Percentiles rank a stretch among this genome's conserved stretches.
phyloP scores from a whole-genome alignment of 35 echinoderm and acorn worm species.

The Acanthaster planci region DNA sequence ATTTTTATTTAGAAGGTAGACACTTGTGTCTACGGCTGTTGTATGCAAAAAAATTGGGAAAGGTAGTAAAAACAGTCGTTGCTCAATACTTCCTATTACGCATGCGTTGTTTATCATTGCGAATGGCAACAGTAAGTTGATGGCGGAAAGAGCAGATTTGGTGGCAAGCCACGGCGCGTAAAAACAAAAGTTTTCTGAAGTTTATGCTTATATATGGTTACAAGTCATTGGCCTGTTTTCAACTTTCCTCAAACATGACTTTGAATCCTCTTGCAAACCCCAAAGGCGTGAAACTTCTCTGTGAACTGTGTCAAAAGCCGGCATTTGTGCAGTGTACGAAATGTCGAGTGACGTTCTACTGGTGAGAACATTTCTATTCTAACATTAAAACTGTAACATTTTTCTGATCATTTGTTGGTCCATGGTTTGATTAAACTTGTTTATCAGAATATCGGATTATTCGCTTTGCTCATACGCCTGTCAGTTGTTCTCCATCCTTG shows the following conservation, averaged over 20 bases:
- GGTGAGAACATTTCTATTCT: constrained; percentile 50
- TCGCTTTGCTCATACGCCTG: too few relatives aligned
- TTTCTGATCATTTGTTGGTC: too few relatives aligned
- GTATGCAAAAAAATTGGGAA: neutral
- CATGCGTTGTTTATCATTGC: constrained; percentile 31
- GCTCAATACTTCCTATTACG: neutral
- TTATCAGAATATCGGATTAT: neutral
- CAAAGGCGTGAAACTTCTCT: constrained; percentile 94
- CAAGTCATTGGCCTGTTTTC: neutral
- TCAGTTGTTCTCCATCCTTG: too few relatives aligned
- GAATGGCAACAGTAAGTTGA: constrained; percentile 16
- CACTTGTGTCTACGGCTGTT: neutral
- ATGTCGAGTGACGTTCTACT: constrained; percentile 97
- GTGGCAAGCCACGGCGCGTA: too few relatives aligned
- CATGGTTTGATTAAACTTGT: neutral
- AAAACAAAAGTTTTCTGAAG: neutral
- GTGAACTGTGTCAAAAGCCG: constrained; percentile 98
- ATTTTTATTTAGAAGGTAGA: too few relatives aligned
- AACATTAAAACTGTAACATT: neutral
- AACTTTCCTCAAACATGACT: constrained; percentile 59
- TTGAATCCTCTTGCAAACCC: constrained; percentile 94
- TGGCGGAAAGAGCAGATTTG: too few relatives aligned
- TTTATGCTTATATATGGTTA: neutral
- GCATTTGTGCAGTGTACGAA: constrained; percentile 95
- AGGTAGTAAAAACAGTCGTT: neutral